Evolutionary conservation across 2,888 invertebrate species (phyloP).

Genomic region (Aphidius colemani): DNA sequence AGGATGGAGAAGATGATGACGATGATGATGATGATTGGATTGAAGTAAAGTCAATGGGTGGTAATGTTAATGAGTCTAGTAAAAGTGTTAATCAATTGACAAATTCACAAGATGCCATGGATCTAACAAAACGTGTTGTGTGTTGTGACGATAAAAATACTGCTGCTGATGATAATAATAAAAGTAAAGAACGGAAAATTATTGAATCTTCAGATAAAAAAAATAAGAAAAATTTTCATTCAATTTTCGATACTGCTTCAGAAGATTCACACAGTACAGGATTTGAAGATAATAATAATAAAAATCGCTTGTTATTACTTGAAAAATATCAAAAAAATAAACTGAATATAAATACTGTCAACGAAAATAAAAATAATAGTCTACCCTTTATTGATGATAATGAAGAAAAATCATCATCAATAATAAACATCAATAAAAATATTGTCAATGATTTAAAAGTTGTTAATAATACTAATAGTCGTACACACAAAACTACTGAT

Average conservation of each 20-base stretch:
- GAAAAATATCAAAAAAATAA: too few relatives aligned
- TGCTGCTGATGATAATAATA: not conserved
- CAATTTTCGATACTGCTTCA: constrained; percentile 25
- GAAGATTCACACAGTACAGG: constrained; percentile 27
- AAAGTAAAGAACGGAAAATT: not conserved
- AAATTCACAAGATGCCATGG: constrained; percentile 18
- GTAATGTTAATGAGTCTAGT: constrained; percentile 22
- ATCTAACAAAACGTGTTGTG: not conserved
- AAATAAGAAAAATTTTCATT: constrained; percentile 16
- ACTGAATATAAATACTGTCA: too few relatives aligned
- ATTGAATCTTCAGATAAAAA: not conserved
- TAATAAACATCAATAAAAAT: not conserved
- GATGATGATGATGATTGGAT: constrained; percentile 48
- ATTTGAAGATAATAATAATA: constrained; percentile 18
- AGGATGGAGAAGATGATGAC: constrained; percentile 39
- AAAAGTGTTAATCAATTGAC: constrained; percentile 26
- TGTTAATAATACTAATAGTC: constrained; percentile 24
- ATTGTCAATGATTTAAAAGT: not conserved
- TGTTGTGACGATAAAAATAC: not conserved
- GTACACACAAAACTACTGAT: constrained; percentile 40
- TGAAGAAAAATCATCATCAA: too few relatives aligned
- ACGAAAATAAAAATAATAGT: too few relatives aligned
- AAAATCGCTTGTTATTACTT: not conserved
- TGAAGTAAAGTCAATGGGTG: constrained; percentile 41
- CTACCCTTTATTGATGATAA: too few relatives aligned